Conservation (phyloP, 2,888 invertebrate genomes). For the Metacarcinus magister region DNA sequence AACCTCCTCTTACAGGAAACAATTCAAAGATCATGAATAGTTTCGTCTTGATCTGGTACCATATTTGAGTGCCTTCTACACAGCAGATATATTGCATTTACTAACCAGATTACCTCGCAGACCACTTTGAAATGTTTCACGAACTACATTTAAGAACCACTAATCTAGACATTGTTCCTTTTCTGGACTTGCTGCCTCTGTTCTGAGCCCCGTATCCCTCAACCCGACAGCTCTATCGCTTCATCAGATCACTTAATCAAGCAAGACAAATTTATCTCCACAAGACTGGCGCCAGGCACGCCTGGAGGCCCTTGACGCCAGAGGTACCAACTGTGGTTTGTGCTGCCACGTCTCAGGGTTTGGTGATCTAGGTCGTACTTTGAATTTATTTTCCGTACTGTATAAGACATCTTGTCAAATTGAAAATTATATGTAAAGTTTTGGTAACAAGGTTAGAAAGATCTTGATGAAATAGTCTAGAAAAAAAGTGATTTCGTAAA, state of each 20-base stretch:
- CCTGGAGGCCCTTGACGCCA: not conserved
- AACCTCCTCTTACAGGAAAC: too few relatives aligned
- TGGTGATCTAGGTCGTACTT: not conserved
- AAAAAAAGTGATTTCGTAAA: not conserved
- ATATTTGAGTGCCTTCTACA: not conserved
- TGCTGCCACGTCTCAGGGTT: not conserved
- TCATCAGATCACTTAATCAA: slow-evolving; percentile 57
- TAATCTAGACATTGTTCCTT: not conserved
- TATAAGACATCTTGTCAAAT: not conserved
- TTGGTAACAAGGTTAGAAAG: not conserved
- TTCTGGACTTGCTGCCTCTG: slow-evolving; percentile 34
- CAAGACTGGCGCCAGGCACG: slow-evolving; percentile 52
- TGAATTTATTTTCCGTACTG: not conserved
- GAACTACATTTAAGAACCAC: not conserved
- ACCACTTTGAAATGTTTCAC: not conserved
- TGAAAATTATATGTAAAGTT: not conserved
- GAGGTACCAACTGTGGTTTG: slow-evolving; percentile 16
- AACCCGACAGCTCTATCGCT: slow-evolving; percentile 42
- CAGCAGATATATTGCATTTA: not conserved
- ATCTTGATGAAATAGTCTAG: not conserved
- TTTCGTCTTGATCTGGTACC: not conserved
- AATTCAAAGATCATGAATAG: not conserved
- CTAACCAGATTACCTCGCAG: not conserved
- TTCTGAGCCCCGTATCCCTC: not conserved
- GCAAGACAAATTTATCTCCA: slow-evolving; percentile 50